phyloP scores from a whole-genome alignment of 2,888 invertebrate species.

The Lepidochrysops patricia region DNA sequence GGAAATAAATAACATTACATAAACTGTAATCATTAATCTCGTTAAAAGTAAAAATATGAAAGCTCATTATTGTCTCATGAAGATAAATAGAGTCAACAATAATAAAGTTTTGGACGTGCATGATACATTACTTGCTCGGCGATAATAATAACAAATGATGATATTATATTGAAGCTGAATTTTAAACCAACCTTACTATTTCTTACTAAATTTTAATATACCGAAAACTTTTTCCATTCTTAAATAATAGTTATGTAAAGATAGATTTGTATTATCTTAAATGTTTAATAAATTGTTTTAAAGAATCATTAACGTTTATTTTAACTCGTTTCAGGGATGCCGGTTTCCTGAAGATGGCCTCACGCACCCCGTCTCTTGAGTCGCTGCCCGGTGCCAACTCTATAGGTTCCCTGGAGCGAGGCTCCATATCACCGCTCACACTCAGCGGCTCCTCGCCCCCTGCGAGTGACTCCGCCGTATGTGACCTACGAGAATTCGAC shows the following conservation, averaged over 20 bases:
- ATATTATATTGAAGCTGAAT: neutral
- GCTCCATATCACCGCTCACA: slow-evolving; percentile 87
- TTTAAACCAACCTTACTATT: neutral
- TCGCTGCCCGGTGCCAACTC: slow-evolving; percentile 93
- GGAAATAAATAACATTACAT: too few species aligned
- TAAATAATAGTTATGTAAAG: neutral
- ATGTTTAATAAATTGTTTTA: too few species aligned
- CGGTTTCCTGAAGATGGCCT: slow-evolving; percentile 94
- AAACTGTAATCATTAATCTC: too few species aligned
- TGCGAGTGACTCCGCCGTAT: slow-evolving; percentile 88
- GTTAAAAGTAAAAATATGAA: neutral
- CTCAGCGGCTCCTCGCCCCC: slow-evolving; percentile 92
- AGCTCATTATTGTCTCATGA: neutral
- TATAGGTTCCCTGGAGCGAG: slow-evolving; percentile 90
- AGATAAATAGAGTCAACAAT: neutral
- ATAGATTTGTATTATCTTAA: slow-evolving; percentile 14
- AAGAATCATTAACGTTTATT: slow-evolving; percentile 19
- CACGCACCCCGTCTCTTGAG: slow-evolving; percentile 93
- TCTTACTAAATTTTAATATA: too few species aligned
- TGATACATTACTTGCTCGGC: neutral
- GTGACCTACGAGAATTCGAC: slow-evolving; percentile 80
- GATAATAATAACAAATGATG: neutral
- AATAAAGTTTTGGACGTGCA: neutral
- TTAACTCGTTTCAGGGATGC: slow-evolving; percentile 82
- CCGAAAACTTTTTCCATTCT: too few species aligned